Conservation (phyloP, 2,888 invertebrate genomes). For the Eupithecia tripunctaria region DNA sequence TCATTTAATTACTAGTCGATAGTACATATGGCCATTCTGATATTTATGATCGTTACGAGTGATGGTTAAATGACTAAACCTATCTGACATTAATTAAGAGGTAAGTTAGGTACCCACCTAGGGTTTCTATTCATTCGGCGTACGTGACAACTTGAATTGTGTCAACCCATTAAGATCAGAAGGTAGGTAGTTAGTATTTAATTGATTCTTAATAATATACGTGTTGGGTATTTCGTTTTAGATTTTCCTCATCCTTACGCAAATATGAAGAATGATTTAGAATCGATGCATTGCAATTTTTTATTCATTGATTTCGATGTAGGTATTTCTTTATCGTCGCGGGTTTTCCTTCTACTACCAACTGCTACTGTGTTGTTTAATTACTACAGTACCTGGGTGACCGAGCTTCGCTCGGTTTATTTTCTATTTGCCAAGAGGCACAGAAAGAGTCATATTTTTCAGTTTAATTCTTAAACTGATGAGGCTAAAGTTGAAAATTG, state of each 20-base stretch:
- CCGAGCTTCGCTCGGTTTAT: too few relatives aligned
- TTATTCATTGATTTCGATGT: slow-evolving; percentile 2
- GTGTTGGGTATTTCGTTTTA: slow-evolving; percentile 52
- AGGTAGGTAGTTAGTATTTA: slow-evolving; percentile 55
- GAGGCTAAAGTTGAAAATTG: too few relatives aligned
- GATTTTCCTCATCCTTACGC: slow-evolving; percentile 65
- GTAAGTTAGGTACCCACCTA: background rate
- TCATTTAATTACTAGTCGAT: slow-evolving; percentile 55
- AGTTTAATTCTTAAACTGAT: too few relatives aligned
- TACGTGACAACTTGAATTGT: slow-evolving; percentile 76
- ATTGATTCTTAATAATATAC: slow-evolving; percentile 63
- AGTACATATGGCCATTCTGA: slow-evolving; percentile 40
- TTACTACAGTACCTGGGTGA: too few relatives aligned
- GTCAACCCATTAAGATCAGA: slow-evolving; percentile 62
- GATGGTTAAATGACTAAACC: slow-evolving; percentile 19
- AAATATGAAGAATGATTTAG: slow-evolving; percentile 12
- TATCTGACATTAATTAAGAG: slow-evolving; percentile 1
- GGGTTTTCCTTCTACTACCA: background rate
- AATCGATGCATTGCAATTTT: slow-evolving; percentile 27
- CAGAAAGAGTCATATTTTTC: too few relatives aligned
- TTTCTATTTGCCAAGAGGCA: too few relatives aligned
- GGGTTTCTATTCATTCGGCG: slow-evolving; percentile 53
- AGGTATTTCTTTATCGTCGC: background rate
- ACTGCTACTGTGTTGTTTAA: background rate
- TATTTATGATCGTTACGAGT: slow-evolving; percentile 59